Percentiles rank a stretch among this genome's conserved stretches.
phyloP scores from a whole-genome alignment of 1,140 invertebrate species.

The Drosophila willistoni region DNA sequence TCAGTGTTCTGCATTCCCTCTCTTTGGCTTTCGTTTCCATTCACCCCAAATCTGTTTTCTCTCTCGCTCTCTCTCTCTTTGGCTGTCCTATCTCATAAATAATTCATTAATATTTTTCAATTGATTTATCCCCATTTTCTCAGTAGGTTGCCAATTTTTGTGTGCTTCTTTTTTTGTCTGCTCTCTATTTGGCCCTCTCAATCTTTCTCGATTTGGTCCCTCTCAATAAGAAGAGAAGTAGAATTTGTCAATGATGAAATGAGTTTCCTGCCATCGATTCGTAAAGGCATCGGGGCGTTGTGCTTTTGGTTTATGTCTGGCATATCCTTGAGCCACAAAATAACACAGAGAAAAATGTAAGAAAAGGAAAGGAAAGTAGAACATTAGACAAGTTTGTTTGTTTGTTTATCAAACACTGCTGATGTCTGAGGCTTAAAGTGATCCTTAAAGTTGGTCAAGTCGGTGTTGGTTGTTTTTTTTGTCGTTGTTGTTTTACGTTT shows the following conservation, averaged over 20 bases:
- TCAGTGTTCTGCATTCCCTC: conserved; percentile 27
- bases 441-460: conserved; percentile 53
- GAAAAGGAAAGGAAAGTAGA: conserved; percentile 35
- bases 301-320: conserved; percentile 23
- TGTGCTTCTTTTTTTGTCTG: conserved; percentile 19
- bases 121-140: conserved; percentile 64
- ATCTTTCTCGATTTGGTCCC: background rate
- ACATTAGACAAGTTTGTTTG: conserved; percentile 55
- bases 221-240: conserved; percentile 11
- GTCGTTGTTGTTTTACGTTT: conserved; percentile 6
- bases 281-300: conserved; percentile 7
- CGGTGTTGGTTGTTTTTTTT: background rate
- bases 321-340: conserved; percentile 37
- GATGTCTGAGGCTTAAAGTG: conserved; percentile 40
- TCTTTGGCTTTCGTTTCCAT: conserved; percentile 18
- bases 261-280: conserved; percentile 37
- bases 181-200: background rate
- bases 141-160: conserved; percentile 19
- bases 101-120: conserved; percentile 77
- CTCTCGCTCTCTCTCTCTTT: background rate
- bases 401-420: conserved; percentile 45
- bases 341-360: background rate
- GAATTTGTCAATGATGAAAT: conserved; percentile 60
- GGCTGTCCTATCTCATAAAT: conserved; percentile 61
- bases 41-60: conserved; percentile 6